Evolutionary conservation across 2,888 invertebrate species (phyloP), one percentile per base, ranked within the genome.

Genomic region (Gymnoscelis rufifasciata): DNA sequence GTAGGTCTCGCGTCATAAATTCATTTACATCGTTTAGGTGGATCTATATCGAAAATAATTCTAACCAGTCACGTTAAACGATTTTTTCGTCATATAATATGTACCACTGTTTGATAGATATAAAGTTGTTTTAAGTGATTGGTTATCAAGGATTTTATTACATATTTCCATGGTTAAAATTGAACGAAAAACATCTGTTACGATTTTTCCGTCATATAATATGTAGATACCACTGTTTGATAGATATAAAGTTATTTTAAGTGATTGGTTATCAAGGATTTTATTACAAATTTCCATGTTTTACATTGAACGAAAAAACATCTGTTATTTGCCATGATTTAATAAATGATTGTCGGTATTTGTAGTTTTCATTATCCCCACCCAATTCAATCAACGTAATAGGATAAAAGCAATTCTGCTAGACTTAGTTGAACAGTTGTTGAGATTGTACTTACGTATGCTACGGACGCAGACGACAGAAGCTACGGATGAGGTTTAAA

Each of bases 311-410:
- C 66, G 68, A 62, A 67, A 67, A 58, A 51, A 59, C 59, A 55
- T 53, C 51, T 73, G 71, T 72, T 72, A 75, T 67, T 78, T 81
- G 81, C 80, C 78, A 81, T 80, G 68, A 68, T 68, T 74, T 71
- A 77, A 74, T 76, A 75, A 75, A 77, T 72, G 67, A 71, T 63
- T 68, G 57, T 74, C 64, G 42, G 53, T 68, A 65, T 49, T 49
- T 55, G 28, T 50, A 30, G 37, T 42, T 54, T 60, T 50, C 36
- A 24, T 5, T 51, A 43, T 29, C 10, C 24, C 23, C 29, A 13
- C 24, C 29, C n/a, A 31, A 29, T 12, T n/a, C 43, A 43, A 53
- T 53, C 40, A 43, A 38, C 19, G 35, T 37, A 53, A 51, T 24
- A 36, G 27, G 40, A 33, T 53, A 29, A 46, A 33, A 46, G 26